A percentile compares a stretch with the other conserved stretches of the same genome.
phyloP scores from a whole-genome alignment of 2,113 vertebrate species.

The Loxodonta africana region DNA sequence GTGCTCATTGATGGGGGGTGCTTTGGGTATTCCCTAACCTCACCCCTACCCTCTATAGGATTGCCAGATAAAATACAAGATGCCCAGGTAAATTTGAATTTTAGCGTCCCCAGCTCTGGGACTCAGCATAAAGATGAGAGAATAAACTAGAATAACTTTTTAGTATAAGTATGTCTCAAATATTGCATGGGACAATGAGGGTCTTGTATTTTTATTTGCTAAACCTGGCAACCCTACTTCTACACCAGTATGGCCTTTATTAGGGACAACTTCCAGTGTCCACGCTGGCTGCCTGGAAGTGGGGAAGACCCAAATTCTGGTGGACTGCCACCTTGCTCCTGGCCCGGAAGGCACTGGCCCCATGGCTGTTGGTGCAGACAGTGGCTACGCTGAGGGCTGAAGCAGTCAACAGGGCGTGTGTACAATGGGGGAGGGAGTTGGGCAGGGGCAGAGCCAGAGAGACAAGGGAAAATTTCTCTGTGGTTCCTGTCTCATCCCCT shows the following conservation, averaged over 20 bases:
- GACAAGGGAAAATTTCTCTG: slow-evolving; percentile 73
- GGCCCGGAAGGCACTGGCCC: not conserved
- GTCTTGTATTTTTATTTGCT: slow-evolving; percentile 38
- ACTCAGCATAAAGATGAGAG: not conserved
- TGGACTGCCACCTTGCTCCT: not conserved
- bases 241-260: not conserved
- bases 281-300: not conserved
- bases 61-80: not conserved
- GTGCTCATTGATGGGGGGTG: not conserved
- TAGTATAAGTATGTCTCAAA: not conserved
- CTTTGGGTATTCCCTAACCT: not conserved
- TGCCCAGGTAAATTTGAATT: not conserved
- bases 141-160: not conserved
- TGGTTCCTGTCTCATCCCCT: slow-evolving; percentile 77
- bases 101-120: not conserved
- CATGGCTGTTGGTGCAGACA: not conserved
- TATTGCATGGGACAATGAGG: not conserved
- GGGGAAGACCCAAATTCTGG: not conserved
- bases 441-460: slow-evolving; percentile 57
- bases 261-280: not conserved
- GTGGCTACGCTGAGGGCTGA: not conserved
- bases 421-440: slow-evolving; percentile 36
- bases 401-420: slow-evolving; percentile 53
- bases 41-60: not conserved
- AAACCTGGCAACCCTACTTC: not conserved